A percentile compares a stretch with the other conserved stretches of the same genome.
Conservation (phyloP, 2,797 vertebrate genomes). For the Anniella stebbinsi region DNA sequence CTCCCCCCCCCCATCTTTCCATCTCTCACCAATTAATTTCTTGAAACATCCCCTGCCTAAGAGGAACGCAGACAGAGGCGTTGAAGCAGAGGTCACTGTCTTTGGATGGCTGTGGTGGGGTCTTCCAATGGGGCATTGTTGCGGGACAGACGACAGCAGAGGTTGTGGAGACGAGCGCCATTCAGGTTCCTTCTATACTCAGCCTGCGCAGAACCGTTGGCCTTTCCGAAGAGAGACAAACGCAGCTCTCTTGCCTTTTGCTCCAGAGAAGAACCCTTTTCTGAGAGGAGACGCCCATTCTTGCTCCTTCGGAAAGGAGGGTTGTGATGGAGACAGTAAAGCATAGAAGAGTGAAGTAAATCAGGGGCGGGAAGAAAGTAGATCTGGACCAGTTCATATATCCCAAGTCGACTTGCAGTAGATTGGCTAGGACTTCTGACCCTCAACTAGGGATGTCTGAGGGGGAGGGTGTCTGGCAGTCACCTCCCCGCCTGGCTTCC, state of each 20-base stretch:
- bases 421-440: no score
- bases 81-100: fast-evolving
- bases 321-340: no score
- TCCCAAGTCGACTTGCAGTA: no score
- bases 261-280: background rate
- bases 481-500: no score
- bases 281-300: no score
- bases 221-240: conserved; percentile 19
- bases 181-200: fast-evolving
- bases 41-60: background rate
- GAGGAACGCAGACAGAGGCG: background rate
- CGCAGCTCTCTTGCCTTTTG: conserved; percentile 19
- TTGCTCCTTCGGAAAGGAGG: background rate
- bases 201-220: fast-evolving
- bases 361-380: no score
- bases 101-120: background rate
- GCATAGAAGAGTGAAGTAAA: background rate
- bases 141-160: fast-evolving
- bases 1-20: background rate
- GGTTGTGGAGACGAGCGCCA: fast-evolving
- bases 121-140: background rate
- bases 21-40: background rate
- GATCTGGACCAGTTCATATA: no score
- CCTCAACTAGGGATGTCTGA: no score
- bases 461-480: no score